phyloP scores from a whole-genome alignment of 2,888 invertebrate genomes.

The Tortrix viridana region DNA sequence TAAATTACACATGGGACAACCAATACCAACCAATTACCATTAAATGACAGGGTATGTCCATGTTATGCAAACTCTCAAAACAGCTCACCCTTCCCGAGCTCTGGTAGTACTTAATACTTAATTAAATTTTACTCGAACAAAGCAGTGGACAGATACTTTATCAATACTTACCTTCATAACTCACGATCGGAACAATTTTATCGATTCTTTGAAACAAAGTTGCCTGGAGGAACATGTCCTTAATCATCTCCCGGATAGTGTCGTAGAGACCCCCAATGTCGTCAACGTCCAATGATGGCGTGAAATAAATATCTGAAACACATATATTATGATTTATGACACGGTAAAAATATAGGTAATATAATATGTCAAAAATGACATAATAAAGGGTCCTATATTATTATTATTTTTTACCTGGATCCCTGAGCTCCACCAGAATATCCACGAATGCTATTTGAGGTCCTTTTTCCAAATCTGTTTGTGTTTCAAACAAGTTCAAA shows the following conservation, averaged over 20 bases:
- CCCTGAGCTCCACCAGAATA: constrained; percentile 88
- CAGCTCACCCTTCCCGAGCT: too few relatives aligned
- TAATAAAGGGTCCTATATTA: neutral
- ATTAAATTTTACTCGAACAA: neutral
- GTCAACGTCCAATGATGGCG: constrained; percentile 88
- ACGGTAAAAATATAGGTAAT: neutral
- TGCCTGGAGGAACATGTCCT: constrained; percentile 91
- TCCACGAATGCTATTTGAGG: constrained; percentile 89
- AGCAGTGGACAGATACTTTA: neutral
- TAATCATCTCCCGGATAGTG: constrained; percentile 87
- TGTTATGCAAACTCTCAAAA: too few relatives aligned
- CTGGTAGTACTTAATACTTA: too few relatives aligned
- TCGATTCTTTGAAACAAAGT: constrained; percentile 88
- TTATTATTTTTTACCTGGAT: constrained; percentile 77
- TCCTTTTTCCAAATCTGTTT: constrained; percentile 84
- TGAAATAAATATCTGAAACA: constrained; percentile 85
- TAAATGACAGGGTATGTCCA: too few relatives aligned
- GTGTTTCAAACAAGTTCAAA: constrained; percentile 83
- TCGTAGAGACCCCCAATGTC: constrained; percentile 87
- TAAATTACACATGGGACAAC: too few relatives aligned
- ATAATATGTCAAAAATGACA: neutral
- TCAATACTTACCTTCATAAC: constrained; percentile 74
- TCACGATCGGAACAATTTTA: constrained; percentile 67
- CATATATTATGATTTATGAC: neutral
- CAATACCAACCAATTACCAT: too few relatives aligned